Evolutionary conservation across 2,888 invertebrate species (phyloP), one percentile per base, ranked within the genome.

Genomic region (Diplazon laetatorius): DNA sequence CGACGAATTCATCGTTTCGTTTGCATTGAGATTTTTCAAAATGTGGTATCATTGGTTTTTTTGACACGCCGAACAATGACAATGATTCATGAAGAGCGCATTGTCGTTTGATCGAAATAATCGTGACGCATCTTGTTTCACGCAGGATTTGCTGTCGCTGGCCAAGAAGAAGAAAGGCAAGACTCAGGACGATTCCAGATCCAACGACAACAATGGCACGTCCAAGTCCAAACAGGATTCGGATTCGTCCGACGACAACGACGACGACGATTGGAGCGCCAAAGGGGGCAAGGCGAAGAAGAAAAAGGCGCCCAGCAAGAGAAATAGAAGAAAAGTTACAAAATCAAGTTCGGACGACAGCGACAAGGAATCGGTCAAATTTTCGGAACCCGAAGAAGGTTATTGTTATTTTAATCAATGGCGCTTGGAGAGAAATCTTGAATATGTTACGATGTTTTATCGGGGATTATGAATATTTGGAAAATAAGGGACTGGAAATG

Each of bases 301-400:
- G 78, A 91, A 92, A 82, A 92, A 92, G 81, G 87, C 89, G 80
- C 87, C 89, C 9, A 87, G 88, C 9, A 91, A 91, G 83, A 85
- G 90, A 39, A 90, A 81, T 90, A 91, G 89, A 86, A 90, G 57
- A 90, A 93, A 86, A 87, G 90, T 46, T 91, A 92, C 87, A 82
- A 91, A 63, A 88, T 93, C 86, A 87, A 92, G 87, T 90, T 93
- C 88, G 18, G 85, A 89, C 35, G 89, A 90, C 10, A 89, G 89
- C 65, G 93, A 93, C 69, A 90, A 91, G 42, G 89, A 90, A 60
- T 86, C 92, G n/a, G 93, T 92, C 8, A 92, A 92, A 6, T 93
- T 93, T 80, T 95, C 95, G 65, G 97, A 97, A 86, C 95, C 95
- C 0, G 97, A 97, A 91, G 97, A 97, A 93, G 97, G 95, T 94